Base-by-base conservation (phyloP, 2,888 invertebrate genomes). In the Eulithis prunata region DNA sequence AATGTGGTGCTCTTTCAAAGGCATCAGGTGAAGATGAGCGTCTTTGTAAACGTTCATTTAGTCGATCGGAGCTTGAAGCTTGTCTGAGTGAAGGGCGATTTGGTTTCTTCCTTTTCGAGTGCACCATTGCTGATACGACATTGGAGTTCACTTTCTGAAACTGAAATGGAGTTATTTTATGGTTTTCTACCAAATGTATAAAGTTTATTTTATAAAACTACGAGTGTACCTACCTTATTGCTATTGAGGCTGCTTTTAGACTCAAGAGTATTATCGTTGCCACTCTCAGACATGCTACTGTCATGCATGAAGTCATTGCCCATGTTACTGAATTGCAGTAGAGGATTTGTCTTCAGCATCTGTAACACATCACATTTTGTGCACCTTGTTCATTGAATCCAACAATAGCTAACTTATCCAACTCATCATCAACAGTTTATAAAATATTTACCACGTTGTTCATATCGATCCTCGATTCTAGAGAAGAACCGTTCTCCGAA, bases 1-100 rank as follows among this genome's bases (percentile, higher is more conserved):
- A 91, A 77, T 93, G 93, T 38, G 93, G 93, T 36, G 89, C 91
- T 71, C 88, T 85, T 78, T 93, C 93, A 7, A 90, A 78, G 4
- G 86, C 80, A 73, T 92, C 92, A 1, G 93, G 91, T 6, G 92
- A 91, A 14, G 86, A 85, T 32, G 91, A 89, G 6, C 91, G 82
- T 73, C 89, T 83, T 72, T 89, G 89, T 3, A 88, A 60, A 28
- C 90, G 81, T 70, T 89, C 91, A 54, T 75, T 82, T 21, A 84
- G 71, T 60, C 83, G 78, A 53, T 90, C 89, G 12, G 87, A 81
- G n/a, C 81, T 80, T 6, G 86, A 77, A 13, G 82, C 69, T 45
- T 84, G 75, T 70, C 88, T 84, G 63, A 85, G 70, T 13, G 83
- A 83, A 7, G 88, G 86, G 45, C 91, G 79, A 4, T 79, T 70